Conservation (phyloP, 2,888 invertebrate species). For the Pseudococcus longispinus region DNA sequence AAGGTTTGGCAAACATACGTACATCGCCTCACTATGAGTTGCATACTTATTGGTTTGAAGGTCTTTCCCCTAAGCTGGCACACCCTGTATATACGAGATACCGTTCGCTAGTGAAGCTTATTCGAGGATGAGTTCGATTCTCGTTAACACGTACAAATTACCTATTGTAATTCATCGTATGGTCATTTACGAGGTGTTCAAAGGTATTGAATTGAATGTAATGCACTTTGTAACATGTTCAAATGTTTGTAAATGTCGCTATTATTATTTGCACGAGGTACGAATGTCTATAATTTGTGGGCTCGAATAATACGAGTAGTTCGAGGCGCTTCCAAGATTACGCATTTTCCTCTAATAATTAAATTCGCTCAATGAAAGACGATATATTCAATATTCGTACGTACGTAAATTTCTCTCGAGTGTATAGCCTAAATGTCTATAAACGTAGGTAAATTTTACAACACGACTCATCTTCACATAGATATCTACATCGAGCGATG, state of each 20-base stretch:
- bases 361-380: conserved; percentile 19
- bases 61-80: too few relatives aligned
- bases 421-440: conserved; percentile 8
- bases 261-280: conserved; percentile 21
- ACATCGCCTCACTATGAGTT: too few relatives aligned
- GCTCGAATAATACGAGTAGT: not conserved
- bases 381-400: conserved; percentile 39
- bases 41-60: too few relatives aligned
- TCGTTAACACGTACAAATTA: conserved; percentile 32
- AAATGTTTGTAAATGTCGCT: conserved; percentile 38
- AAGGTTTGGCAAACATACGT: too few relatives aligned
- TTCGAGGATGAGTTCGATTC: not conserved
- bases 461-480: not conserved
- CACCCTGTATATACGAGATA: too few relatives aligned
- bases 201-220: conserved; percentile 38
- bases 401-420: conserved; percentile 16
- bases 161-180: conserved; percentile 26
- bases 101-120: too few relatives aligned
- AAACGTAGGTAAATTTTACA: not conserved
- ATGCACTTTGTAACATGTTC: conserved; percentile 36
- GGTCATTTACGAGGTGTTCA: conserved; percentile 43
- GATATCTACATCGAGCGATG: not conserved
- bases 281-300: conserved; percentile 36
- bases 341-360: conserved; percentile 36
- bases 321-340: conserved; percentile 10